Conservation (phyloP, 2,888 invertebrate genomes). For the Lamellibrachia satsuma region DNA sequence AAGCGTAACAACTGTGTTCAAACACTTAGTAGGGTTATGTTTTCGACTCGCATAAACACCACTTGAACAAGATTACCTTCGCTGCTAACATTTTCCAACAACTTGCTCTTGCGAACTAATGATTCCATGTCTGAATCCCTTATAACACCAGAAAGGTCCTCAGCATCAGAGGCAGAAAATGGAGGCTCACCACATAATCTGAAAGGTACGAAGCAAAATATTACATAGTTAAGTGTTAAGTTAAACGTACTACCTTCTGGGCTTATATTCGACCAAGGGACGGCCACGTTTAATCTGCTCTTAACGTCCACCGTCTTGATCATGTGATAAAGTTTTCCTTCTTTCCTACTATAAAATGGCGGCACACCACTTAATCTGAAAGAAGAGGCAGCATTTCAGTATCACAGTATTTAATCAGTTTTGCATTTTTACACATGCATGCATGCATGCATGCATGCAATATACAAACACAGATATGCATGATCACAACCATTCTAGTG, state of each 20-base stretch:
- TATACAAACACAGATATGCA: too few species aligned
- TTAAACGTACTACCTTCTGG: neutral
- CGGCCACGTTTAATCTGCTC: conserved; percentile 17
- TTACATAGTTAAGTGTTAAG: neutral
- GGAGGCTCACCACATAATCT: neutral
- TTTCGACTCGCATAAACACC: neutral
- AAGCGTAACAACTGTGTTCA: neutral
- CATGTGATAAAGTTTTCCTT: conserved; percentile 54
- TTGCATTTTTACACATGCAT: too few species aligned
- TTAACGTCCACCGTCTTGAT: conserved; percentile 55
- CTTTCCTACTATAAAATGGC: conserved; percentile 58
- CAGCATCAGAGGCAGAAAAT: conserved; percentile 13
- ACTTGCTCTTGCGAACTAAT: conserved; percentile 8
- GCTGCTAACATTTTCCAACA: neutral
- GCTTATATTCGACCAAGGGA: conserved; percentile 5
- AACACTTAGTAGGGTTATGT: conserved; percentile 17
- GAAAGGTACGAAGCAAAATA: neutral
- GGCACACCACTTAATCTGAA: conserved; percentile 56
- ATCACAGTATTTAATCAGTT: neutral
- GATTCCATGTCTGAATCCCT: neutral
- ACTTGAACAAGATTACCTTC: conserved; percentile 18
- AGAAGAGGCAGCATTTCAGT: neutral
- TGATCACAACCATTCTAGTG: too few species aligned
- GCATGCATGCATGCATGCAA: too few species aligned
- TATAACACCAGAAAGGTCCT: conserved; percentile 17